Percentiles rank a stretch among this genome's conserved stretches.
phyloP scores from a whole-genome alignment of 1,140 invertebrate genomes.

The Polyergus mexicanus region DNA sequence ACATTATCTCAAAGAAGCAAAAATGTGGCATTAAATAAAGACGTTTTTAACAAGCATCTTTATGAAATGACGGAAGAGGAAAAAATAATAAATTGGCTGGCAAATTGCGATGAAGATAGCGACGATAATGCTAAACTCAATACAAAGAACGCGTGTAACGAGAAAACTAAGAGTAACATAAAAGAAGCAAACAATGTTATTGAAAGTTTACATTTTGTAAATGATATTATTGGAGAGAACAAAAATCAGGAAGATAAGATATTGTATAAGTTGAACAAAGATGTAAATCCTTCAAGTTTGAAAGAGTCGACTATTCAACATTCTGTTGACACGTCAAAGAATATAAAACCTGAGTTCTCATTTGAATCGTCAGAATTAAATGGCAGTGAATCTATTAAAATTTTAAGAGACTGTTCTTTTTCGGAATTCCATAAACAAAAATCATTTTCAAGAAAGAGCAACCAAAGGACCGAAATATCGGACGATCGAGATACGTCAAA shows the following conservation, averaged over 20 bases:
- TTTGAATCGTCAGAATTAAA: neutral
- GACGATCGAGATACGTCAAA: slow-evolving; percentile 31
- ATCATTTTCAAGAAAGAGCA: slow-evolving; percentile 58
- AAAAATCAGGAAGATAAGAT: slow-evolving; percentile 61
- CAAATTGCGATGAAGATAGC: slow-evolving; percentile 67
- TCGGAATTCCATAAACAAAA: neutral
- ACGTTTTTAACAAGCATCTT: slow-evolving; percentile 57
- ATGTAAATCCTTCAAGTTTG: slow-evolving; percentile 41
- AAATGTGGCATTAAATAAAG: slow-evolving; percentile 36
- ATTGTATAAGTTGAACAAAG: neutral
- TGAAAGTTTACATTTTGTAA: slow-evolving; percentile 42
- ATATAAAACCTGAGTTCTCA: slow-evolving; percentile 1
- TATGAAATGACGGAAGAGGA: slow-evolving; percentile 70
- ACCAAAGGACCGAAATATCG: slow-evolving; percentile 68
- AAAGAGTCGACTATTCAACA: slow-evolving; percentile 43
- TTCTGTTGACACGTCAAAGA: slow-evolving; percentile 22
- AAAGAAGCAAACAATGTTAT: slow-evolving; percentile 40
- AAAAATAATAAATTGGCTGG: slow-evolving; percentile 76
- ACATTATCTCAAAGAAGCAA: slow-evolving; percentile 40
- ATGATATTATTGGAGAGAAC: slow-evolving; percentile 35
- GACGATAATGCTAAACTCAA: slow-evolving; percentile 32
- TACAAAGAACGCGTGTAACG: neutral
- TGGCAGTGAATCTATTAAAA: slow-evolving; percentile 21
- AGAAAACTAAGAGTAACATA: neutral
- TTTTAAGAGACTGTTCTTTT: slow-evolving; percentile 11